These are phyloP conservation scores for Gastrophryne carolinensis DNA, from an alignment of 2,797 vertebrate genomes.

Conservation along the genomic window DNA sequence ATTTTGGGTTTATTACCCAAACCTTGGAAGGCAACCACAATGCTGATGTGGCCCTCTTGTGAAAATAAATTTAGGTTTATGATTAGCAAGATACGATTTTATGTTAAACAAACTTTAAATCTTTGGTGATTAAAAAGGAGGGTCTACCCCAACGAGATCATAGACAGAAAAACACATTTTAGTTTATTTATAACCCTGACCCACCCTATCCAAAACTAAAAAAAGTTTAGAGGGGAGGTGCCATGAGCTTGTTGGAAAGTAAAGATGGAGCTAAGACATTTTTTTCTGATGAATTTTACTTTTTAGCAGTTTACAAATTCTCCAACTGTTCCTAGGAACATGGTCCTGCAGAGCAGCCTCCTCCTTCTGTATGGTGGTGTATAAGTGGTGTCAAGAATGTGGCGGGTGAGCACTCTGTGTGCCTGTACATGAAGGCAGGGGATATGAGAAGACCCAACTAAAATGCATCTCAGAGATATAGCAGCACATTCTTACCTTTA, in stretches of 20 bases:
- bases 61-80: too few species aligned
- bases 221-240: too few species aligned
- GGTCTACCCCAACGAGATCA: background rate
- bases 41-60: too few species aligned
- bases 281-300: conserved; percentile 5
- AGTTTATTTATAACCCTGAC: too few species aligned
- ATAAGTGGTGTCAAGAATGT: conserved; percentile 31
- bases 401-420: conserved; percentile 1
- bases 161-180: conserved; percentile 2
- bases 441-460: conserved; percentile 38
- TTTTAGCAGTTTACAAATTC: conserved; percentile 37
- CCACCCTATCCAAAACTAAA: too few species aligned
- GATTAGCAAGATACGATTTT: too few species aligned
- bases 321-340: conserved; percentile 43
- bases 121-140: too few species aligned
- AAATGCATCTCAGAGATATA: background rate
- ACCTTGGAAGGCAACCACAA: too few species aligned
- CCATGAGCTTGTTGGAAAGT: too few species aligned
- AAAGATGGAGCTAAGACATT: too few species aligned
- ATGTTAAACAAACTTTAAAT: too few species aligned
- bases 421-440: conserved; percentile 51
- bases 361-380: conserved; percentile 38
- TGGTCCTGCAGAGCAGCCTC: conserved; percentile 53
- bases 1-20: too few species aligned
- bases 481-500: conserved; percentile 86